A percentile compares a stretch with the other conserved stretches of the same genome.
These are phyloP conservation scores for Adelphocoris suturalis DNA, from an alignment of 2,888 invertebrate species.

Conservation along the genomic window DNA sequence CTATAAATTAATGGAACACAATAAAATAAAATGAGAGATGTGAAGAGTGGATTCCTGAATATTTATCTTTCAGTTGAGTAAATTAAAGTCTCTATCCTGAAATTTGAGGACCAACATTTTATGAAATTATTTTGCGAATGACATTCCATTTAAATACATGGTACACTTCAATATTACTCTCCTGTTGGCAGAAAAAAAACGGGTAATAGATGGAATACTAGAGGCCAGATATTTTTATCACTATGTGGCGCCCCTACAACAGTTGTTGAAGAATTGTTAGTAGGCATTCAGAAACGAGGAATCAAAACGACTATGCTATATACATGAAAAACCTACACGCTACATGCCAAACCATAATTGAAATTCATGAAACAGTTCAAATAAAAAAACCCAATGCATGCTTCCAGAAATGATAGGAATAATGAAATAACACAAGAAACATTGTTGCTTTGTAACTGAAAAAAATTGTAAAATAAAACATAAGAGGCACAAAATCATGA, in stretches of 20 bases:
- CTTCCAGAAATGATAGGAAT: conserved; percentile 1
- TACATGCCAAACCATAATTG: background rate
- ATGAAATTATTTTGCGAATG: too few relatives aligned
- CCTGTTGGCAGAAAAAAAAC: too few relatives aligned
- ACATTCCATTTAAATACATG: too few relatives aligned
- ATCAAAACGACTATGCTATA: background rate
- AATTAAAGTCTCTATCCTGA: too few relatives aligned
- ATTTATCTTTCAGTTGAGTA: too few relatives aligned
- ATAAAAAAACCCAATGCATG: conserved; percentile 38
- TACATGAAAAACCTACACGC: background rate
- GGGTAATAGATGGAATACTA: too few relatives aligned
- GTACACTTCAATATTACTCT: too few relatives aligned
- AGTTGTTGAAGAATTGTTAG: conserved; percentile 13
- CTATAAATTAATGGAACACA: too few relatives aligned
- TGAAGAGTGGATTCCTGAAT: too few relatives aligned
- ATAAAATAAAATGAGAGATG: too few relatives aligned
- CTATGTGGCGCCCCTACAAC: background rate
- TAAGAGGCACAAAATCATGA: too few relatives aligned
- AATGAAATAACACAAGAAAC: conserved; percentile 56
- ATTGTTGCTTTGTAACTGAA: conserved; percentile 71
- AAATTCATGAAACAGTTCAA: background rate
- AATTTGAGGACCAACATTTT: too few relatives aligned
- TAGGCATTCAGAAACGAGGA: background rate
- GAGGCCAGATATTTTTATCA: background rate
- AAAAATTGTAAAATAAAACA: background rate